These are phyloP conservation scores for Okapia johnstoni DNA, from an alignment of 2,113 vertebrate species.

Conservation along the genomic window DNA sequence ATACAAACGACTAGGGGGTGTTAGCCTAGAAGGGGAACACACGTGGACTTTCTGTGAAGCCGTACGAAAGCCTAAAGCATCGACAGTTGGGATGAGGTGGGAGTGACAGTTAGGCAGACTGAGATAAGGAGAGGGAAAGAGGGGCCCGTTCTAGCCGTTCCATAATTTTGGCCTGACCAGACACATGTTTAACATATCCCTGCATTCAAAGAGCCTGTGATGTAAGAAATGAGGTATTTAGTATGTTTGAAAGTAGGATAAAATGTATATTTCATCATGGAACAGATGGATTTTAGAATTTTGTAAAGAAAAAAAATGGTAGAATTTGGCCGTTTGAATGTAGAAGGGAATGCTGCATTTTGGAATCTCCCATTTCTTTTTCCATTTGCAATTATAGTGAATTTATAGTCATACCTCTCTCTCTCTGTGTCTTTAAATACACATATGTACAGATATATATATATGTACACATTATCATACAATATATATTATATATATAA, in stretches of 20 bases:
- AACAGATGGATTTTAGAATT: conserved; percentile 42
- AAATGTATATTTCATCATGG: conserved; percentile 38
- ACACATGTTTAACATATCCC: background rate
- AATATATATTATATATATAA: background rate
- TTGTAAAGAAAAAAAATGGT: conserved; percentile 31
- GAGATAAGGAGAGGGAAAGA: background rate
- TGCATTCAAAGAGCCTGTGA: background rate
- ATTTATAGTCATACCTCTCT: background rate
- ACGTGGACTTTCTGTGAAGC: background rate
- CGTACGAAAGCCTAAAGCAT: background rate
- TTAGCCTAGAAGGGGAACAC: background rate
- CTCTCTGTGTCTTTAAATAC: background rate
- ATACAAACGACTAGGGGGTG: background rate
- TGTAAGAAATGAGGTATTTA: conserved; percentile 20
- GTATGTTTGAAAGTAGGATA: conserved; percentile 14
- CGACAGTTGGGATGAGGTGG: fast-evolving
- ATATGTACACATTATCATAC: background rate
- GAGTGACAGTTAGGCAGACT: background rate
- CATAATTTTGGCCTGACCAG: background rate
- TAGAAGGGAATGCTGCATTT: conserved; percentile 10
- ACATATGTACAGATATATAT: background rate
- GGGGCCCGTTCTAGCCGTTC: background rate
- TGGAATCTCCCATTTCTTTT: conserved; percentile 11
- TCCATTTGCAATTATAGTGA: background rate
- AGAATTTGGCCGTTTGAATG: conserved; percentile 46